phyloP scores from a whole-genome alignment of 2,888 invertebrate genomes.

The Zootermopsis nevadensis region DNA sequence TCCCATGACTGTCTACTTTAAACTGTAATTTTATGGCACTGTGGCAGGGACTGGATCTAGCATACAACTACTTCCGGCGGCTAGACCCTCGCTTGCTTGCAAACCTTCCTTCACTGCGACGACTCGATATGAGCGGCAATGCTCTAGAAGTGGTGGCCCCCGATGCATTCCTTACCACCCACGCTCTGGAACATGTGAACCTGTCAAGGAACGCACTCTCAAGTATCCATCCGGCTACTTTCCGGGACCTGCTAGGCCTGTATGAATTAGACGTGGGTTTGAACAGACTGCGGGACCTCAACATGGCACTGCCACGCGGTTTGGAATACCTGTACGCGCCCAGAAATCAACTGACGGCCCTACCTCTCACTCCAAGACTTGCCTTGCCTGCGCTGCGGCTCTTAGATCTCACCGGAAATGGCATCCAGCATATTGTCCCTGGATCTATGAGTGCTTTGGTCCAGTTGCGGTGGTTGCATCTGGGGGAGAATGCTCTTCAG shows the following conservation, averaged over 20 bases:
- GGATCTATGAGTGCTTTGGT: slow-evolving; percentile 74
- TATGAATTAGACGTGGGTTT: slow-evolving; percentile 83
- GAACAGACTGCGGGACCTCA: slow-evolving; percentile 78
- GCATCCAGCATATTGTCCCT: slow-evolving; percentile 75
- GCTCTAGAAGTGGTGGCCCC: slow-evolving; percentile 77
- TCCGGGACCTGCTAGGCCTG: slow-evolving; percentile 77
- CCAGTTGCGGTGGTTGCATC: slow-evolving; percentile 74
- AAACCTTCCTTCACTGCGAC: slow-evolving; percentile 79
- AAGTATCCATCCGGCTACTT: slow-evolving; percentile 78
- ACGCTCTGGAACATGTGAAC: slow-evolving; percentile 82
- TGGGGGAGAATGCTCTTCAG: slow-evolving; percentile 79
- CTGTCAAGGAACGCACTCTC: slow-evolving; percentile 80
- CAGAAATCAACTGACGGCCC: slow-evolving; percentile 75
- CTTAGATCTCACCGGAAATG: slow-evolving; percentile 80
- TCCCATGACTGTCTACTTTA: too few species aligned
- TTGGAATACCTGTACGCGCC: slow-evolving; percentile 79
- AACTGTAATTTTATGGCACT: not conserved
- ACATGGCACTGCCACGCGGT: slow-evolving; percentile 82
- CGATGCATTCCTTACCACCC: slow-evolving; percentile 77
- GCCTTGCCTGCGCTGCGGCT: slow-evolving; percentile 77
- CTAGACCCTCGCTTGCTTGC: slow-evolving; percentile 78
- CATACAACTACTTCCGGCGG: slow-evolving; percentile 78
- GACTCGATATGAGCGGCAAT: slow-evolving; percentile 82
- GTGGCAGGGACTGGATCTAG: slow-evolving; percentile 78
- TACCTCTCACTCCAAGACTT: slow-evolving; percentile 75